These are phyloP conservation scores for Geococcyx californianus DNA, from an alignment of 2,113 vertebrate species.

Conservation along the genomic window DNA sequence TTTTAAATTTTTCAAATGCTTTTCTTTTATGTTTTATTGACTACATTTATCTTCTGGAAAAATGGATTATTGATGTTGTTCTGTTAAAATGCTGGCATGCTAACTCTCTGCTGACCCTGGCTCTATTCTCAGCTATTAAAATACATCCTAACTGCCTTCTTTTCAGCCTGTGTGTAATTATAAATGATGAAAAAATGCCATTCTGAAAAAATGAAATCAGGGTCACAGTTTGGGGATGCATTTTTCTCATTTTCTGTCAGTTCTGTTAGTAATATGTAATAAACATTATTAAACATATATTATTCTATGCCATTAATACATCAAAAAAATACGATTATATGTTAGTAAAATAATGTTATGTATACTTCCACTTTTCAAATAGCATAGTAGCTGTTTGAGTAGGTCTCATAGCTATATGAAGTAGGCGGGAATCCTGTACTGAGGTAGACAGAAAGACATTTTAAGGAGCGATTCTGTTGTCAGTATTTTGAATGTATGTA, in stretches of 20 bases:
- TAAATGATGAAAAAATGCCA: not conserved
- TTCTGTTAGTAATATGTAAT: not conserved
- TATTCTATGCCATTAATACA: not conserved
- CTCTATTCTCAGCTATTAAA: not conserved
- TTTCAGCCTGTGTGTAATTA: not conserved
- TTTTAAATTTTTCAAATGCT: not conserved
- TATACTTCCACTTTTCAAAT: not conserved
- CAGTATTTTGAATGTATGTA: not conserved
- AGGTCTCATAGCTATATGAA: not conserved
- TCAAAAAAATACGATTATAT: not conserved
- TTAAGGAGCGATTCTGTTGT: not conserved
- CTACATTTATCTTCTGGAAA: not conserved
- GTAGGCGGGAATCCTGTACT: not conserved
- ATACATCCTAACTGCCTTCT: not conserved
- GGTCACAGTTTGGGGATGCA: not conserved
- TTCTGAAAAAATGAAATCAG: not conserved
- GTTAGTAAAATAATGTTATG: not conserved
- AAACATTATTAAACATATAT: not conserved
- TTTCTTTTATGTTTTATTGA: conserved; percentile 27
- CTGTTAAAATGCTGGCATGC: not conserved
- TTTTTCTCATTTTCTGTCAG: not conserved
- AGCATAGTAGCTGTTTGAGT: not conserved
- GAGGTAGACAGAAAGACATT: not conserved
- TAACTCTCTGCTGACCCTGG: not conserved
- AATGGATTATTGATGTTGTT: not conserved